Evolutionary conservation across 2,113 vertebrate species (phyloP), one percentile per base, ranked within the genome.

Genomic region (Podarcis raffonei): DNA sequence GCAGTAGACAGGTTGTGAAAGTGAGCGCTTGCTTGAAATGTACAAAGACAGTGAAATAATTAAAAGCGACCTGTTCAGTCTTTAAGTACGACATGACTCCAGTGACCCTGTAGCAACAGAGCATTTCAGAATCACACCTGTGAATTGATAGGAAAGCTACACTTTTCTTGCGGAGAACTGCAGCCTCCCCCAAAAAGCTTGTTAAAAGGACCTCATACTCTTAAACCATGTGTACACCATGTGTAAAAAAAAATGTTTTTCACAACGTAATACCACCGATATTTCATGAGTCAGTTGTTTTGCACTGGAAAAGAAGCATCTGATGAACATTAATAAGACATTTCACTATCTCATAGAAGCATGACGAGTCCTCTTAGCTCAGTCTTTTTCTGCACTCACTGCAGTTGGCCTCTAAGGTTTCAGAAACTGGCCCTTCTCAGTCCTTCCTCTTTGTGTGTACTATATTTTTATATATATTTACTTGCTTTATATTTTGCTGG

Each of bases 211-310:
- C 0, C 16, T 86, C 15, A 2, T 37, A 3, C 69, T 90, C 76
- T 83, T 89, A 91, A 86, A 66, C 59, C 75, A 85, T 91, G 77
- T 92, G 53, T 11, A 88, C 81, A 85, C 42, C 79, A 66, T 81
- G 69, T 83, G 59, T 84, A 20, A 57, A 0, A 3, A 80, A 62
- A 20, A 9, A 39, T 71, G 20, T 27, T 87, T n/a, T 5, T 18
- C n/a, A 62, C 66, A 66, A 42, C 18, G 86, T 87, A 77, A 11
- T 48, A 86, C 80, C 71, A 76, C 76, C 7, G 25, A 23, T 83
- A 90, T 89, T 86, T 90, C 48, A 30, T 7, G 4, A 87, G 62
- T 90, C 83, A 42, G 30, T 86, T 39, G 59, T 65, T 94, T 75
- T 89, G 25, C 88, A 27, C 59, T 75, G 86, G 90, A 85, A 86